Evolutionary conservation across 2,113 vertebrate species (phyloP).

Genomic region (Nerophis ophidion): DNA sequence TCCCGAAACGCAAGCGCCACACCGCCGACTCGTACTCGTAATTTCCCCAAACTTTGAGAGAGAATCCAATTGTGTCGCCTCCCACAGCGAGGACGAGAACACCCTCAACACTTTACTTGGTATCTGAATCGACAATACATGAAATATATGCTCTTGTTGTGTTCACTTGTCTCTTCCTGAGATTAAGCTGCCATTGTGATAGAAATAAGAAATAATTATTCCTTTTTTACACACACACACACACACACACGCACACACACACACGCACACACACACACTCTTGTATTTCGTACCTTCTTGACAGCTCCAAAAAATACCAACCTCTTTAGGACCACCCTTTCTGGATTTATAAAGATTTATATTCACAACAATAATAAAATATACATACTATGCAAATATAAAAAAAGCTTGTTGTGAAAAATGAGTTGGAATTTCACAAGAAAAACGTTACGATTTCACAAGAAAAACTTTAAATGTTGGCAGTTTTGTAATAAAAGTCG

Average conservation of each 20-base stretch:
- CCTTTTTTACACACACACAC: constrained; percentile 23
- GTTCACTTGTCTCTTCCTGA: background rate
- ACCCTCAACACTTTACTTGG: constrained; percentile 10
- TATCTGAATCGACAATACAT: background rate
- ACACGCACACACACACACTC: constrained; percentile 3
- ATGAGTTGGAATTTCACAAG: too few relatives aligned
- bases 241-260: constrained; percentile 12
- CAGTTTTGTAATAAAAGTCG: too few relatives aligned
- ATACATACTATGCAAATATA: too few relatives aligned
- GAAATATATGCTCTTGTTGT: background rate
- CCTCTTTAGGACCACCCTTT: too few relatives aligned
- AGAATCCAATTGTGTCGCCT: constrained; percentile 17
- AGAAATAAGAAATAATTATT: background rate
- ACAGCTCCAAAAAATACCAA: too few relatives aligned
- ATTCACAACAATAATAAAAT: too few relatives aligned
- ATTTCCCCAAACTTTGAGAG: constrained; percentile 16
- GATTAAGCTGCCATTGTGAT: background rate
- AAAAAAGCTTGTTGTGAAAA: too few relatives aligned
- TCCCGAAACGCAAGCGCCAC: constrained; percentile 5
- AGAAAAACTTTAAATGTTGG: too few relatives aligned
- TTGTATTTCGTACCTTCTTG: too few relatives aligned
- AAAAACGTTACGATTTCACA: too few relatives aligned
- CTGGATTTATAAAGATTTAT: too few relatives aligned
- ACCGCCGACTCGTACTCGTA: constrained; percentile 2
- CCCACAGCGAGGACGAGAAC: constrained; percentile 18